Evolutionary conservation across 2,888 invertebrate species (phyloP).

Genomic region (Syritta pipiens): DNA sequence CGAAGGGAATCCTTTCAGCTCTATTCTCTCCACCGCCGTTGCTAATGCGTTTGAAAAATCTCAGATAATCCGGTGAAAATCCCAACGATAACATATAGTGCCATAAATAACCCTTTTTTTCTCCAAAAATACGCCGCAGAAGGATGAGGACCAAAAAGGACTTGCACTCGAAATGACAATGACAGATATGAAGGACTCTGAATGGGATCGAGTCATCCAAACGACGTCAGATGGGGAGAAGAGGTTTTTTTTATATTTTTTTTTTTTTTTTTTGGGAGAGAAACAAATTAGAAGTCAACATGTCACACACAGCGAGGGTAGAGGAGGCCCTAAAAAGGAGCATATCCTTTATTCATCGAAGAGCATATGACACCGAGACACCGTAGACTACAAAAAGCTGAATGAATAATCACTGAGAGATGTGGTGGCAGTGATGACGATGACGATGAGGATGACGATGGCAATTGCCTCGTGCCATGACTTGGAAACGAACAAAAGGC

Average conservation of each 20-base stretch:
- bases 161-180: conserved; percentile 1
- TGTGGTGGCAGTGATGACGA: too few relatives aligned
- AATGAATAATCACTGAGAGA: conserved; percentile 33
- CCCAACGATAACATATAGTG: conserved; percentile 16
- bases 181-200: conserved; percentile 5
- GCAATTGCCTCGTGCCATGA: too few relatives aligned
- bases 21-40: background rate
- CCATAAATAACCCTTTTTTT: conserved; percentile 33
- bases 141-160: background rate
- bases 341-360: conserved; percentile 8
- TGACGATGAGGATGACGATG: too few relatives aligned
- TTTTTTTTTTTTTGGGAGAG: too few relatives aligned
- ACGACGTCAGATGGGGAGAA: background rate
- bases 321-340: background rate
- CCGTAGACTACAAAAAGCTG: background rate
- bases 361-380: conserved; percentile 7
- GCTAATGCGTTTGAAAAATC: conserved; percentile 12
- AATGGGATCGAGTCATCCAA: background rate
- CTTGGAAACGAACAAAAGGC: too few relatives aligned
- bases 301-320: background rate
- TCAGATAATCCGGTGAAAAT: conserved; percentile 29
- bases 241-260: too few relatives aligned
- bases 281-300: conserved; percentile 47
- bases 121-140: background rate
- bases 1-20: conserved; percentile 7